A percentile compares a stretch with the other conserved stretches of the same genome.
Evolutionary conservation across 2,113 vertebrate genomes (phyloP).

Genomic region (Empidonax alnorum): DNA sequence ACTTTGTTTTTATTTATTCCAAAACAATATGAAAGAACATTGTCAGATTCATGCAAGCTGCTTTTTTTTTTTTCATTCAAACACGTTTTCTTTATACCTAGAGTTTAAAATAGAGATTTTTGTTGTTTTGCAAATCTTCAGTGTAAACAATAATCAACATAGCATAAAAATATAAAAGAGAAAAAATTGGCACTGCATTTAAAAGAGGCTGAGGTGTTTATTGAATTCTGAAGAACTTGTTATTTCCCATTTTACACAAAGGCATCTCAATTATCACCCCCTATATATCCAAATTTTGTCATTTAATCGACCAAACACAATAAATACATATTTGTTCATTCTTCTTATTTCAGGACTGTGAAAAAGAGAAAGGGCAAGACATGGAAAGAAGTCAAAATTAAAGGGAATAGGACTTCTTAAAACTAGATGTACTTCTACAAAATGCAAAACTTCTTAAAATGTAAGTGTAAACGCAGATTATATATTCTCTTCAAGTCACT

Average conservation of each 20-base stretch:
- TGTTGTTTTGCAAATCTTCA: not conserved
- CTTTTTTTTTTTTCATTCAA: not conserved
- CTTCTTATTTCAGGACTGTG: not conserved
- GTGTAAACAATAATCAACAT: not conserved
- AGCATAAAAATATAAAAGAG: conserved; percentile 10
- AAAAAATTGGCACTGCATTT: conserved; percentile 9
- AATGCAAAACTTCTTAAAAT: not conserved
- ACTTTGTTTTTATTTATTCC: not conserved
- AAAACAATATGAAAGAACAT: not conserved
- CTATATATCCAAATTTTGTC: not conserved
- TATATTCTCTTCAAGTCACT: not conserved
- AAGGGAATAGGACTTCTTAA: not conserved
- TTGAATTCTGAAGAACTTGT: conserved; percentile 2
- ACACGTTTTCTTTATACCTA: not conserved
- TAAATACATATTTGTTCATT: not conserved
- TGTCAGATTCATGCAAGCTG: not conserved
- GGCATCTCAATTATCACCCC: conserved; percentile 16
- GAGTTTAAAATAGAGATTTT: not conserved
- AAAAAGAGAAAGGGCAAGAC: not conserved
- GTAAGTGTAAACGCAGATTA: not conserved
- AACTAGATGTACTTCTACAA: not conserved
- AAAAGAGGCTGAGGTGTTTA: conserved; percentile 21
- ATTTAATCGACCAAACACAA: not conserved
- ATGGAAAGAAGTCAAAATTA: not conserved
- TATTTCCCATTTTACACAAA: not conserved